Base-by-base conservation (phyloP, 2,113 vertebrate species). In the Hippolais icterina region DNA sequence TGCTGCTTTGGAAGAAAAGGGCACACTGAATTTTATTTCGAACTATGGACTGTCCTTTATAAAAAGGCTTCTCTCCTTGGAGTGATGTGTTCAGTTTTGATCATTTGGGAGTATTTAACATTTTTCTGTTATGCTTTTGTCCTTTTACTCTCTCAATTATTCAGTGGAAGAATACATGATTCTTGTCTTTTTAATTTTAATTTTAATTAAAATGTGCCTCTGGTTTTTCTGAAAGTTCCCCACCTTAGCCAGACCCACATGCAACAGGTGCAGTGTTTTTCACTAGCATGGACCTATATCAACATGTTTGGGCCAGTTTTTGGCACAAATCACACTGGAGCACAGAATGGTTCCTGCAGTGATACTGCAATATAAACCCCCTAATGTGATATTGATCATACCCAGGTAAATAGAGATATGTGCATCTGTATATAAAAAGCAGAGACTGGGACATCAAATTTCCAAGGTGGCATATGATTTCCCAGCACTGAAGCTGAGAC, bases 351-450 rank as follows among this genome's bases (percentile, higher is more conserved):
- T 13, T 83, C 61, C 39, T 76, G 33, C 54, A 87, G 68, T 20
- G 42, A 22, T 13, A n/a, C 1, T 11, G 47, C 35, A 60, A 14
- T 21, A 80, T 9, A 53, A 54, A 41, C 8, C 5, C 28, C 9
- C 4, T 57, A 24, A n/a, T 9, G 16, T 11, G 16, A 72, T 4
- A 42, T 5, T 54, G 49, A 28, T 60, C 24, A 87, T 12, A 28
- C 4, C 1, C 6, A 65, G 33, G 21, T 41, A 39, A 52, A 57
- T 0, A 70, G 35, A 60, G 15, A 11, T 31, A 57, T 11, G 10
- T 15, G 49, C 8, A 6, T n/a, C 31, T 9, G 6, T 27, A 20
- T 2, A 31, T 5, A 69, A 39, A 78, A 87, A 78, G 3, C 29
- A 80, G 57, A 78, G 15, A 47, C 6, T 69, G 21, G 64, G 31